phyloP scores from a whole-genome alignment of 2,113 vertebrate genomes.

The Mustelus asterias region DNA sequence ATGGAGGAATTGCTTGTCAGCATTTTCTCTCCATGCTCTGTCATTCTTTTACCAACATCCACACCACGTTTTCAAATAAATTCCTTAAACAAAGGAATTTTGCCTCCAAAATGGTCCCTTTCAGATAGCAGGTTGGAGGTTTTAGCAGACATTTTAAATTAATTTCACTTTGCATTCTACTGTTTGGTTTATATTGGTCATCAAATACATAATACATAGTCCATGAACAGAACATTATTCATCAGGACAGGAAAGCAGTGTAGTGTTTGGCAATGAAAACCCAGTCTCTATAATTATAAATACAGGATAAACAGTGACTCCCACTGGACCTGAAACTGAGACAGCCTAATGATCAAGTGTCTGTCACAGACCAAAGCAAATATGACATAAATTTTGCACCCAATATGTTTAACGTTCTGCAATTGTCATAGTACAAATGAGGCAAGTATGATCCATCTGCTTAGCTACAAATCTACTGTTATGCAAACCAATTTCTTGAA shows the following conservation, averaged over 20 bases:
- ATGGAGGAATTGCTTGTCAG: background rate
- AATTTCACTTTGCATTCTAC: background rate
- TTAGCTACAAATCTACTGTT: background rate
- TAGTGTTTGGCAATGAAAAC: constrained; percentile 1
- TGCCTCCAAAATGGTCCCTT: background rate
- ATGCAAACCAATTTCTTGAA: background rate
- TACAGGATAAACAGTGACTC: constrained; percentile 18
- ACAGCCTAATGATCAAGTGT: background rate
- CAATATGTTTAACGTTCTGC: background rate
- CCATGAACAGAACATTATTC: background rate
- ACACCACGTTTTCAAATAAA: background rate
- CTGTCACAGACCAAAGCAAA: constrained; percentile 23
- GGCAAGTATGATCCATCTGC: background rate
- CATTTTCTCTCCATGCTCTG: background rate
- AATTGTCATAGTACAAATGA: background rate
- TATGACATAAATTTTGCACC: background rate
- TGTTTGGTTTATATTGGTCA: background rate
- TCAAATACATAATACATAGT: background rate
- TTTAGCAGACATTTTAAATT: background rate
- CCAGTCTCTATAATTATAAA: background rate
- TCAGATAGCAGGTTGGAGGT: background rate
- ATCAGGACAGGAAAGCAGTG: constrained; percentile 3
- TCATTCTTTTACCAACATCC: background rate
- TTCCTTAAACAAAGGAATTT: background rate
- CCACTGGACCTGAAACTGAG: constrained; percentile 25